Base-by-base conservation (phyloP, 2,113 vertebrate species). In the Antennarius striatus region DNA sequence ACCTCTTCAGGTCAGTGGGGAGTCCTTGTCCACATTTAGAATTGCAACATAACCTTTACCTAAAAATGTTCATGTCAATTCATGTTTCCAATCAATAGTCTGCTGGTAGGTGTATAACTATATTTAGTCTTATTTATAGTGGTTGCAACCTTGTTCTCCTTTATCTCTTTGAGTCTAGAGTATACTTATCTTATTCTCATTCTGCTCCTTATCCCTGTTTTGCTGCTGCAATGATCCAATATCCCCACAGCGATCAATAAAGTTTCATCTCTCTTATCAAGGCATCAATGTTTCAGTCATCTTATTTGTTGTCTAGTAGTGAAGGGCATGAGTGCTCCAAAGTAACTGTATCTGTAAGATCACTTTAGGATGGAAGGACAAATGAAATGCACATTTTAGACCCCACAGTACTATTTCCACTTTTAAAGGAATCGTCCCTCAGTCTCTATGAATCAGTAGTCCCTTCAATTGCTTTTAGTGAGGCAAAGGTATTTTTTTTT, bases 221-320 rank as follows among this genome's bases (percentile, higher is more conserved):
- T 52, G 61, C 73, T 16, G 29, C 75, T 58, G 71, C 77, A 62
- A 74, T 80, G 79, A 77, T 86, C 81, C 60, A 71, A 80, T 86
- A 77, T 84, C 75, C 79, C 76, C 81, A 43, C 49, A 47, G 61
- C 54, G 71, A 86, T 86, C 84, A 80, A 86, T 86, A 86, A 80
- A 82, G 79, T 81, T 70, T 67, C 71, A 86, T 77, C 67, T 80
- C 73, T 80, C 64, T 79, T 70, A 84, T 84, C 48, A 46, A 65
- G 67, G 67, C 64, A 74, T 72, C 56, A 74, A 75, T 63, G 52
- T 64, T 80, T 77, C 81, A 78, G 60, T 80, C 74, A 75, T 82
- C 64, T 57, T 45, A 56, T 66, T 16, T 43, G 66, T 65, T 53
- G 63, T 53, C 60, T 71, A 62, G 29, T 28, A 69, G 43, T 62